phyloP scores from a whole-genome alignment of 2,888 invertebrate species.

The Drosophila kambysellisi region DNA sequence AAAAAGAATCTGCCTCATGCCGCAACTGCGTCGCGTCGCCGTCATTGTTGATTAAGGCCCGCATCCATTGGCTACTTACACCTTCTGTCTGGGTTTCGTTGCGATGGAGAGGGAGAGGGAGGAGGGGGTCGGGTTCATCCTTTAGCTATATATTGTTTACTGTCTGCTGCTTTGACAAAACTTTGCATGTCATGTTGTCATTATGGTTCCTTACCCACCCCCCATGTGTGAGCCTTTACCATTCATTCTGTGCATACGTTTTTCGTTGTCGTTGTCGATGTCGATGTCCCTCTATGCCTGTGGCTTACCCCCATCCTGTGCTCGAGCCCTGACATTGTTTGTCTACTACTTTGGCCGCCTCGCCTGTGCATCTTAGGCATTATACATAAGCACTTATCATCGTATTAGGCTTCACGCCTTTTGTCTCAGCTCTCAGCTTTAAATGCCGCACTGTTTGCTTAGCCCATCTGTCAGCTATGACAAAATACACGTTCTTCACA shows the following conservation, averaged over 20 bases:
- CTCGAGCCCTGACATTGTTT: constrained; percentile 60
- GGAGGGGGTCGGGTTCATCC: constrained; percentile 36
- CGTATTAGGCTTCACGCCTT: constrained; percentile 73
- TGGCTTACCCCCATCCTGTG: constrained; percentile 5
- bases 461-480: constrained; percentile 34
- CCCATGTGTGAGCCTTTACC: not conserved
- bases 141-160: constrained; percentile 59
- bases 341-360: constrained; percentile 65
- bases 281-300: not conserved
- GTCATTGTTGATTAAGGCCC: constrained; percentile 69
- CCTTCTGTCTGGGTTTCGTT: constrained; percentile 17
- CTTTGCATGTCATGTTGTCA: constrained; percentile 79
- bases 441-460: constrained; percentile 41
- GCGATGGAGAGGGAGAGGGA: not conserved
- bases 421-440: constrained; percentile 54
- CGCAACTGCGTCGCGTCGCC: constrained; percentile 9
- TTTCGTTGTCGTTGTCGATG: constrained; percentile 1
- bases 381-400: constrained; percentile 74
- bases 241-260: constrained; percentile 5
- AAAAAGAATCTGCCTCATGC: constrained; percentile 22
- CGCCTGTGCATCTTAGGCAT: constrained; percentile 57
- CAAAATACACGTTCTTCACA: constrained; percentile 34
- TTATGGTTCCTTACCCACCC: constrained; percentile 49
- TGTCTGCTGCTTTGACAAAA: constrained; percentile 75
- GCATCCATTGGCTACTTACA: constrained; percentile 72